A percentile compares a stretch with the other conserved stretches of the same genome.
These are phyloP conservation scores for Trinorchestia longiramus DNA, from an alignment of 1,140 invertebrate genomes.

Conservation along the genomic window DNA sequence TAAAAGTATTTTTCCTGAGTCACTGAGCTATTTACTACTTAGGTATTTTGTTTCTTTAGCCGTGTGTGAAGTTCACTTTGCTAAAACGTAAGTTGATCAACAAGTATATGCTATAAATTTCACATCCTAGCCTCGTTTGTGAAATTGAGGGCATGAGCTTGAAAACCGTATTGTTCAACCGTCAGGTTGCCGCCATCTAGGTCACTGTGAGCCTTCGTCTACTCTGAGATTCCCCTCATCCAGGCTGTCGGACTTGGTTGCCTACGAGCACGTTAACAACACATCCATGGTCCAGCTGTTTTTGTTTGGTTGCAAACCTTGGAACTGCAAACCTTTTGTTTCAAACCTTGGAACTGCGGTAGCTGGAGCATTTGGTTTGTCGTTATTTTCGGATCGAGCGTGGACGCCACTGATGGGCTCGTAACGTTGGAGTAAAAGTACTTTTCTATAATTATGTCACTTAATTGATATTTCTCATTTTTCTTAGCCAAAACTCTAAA, in stretches of 20 bases:
- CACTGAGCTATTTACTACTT: background rate
- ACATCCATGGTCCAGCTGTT: no score
- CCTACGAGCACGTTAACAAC: no score
- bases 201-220: no score
- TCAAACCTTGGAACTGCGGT: background rate
- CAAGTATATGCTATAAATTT: background rate
- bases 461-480: background rate
- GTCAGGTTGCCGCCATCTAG: no score
- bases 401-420: background rate
- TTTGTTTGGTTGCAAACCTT: no score
- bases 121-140: background rate
- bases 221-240: no score
- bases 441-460: background rate
- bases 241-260: no score
- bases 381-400: background rate
- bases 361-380: background rate
- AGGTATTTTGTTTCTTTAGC: background rate
- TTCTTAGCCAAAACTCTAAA: background rate
- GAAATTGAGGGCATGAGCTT: background rate
- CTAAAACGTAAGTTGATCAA: background rate
- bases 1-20: background rate
- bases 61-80: background rate
- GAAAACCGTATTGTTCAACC: no score
- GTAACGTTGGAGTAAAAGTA: background rate
- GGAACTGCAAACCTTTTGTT: background rate